Percentiles rank a stretch among this genome's conserved stretches.
phyloP scores from a whole-genome alignment of 2,888 invertebrate genomes.

The Calameuta idolon region DNA sequence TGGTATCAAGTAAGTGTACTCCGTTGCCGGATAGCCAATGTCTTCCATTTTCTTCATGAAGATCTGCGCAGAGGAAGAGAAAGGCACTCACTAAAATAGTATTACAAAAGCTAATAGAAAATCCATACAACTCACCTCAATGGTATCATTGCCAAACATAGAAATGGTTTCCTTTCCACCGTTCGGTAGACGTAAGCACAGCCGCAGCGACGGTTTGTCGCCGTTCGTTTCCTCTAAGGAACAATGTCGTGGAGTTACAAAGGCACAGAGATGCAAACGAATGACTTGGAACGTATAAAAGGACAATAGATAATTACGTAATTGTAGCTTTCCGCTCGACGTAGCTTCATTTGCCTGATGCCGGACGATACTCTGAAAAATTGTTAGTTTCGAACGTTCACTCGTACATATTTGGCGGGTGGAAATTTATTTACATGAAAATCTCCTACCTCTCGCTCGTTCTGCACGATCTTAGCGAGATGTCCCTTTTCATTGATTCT shows the following conservation, averaged over 20 bases:
- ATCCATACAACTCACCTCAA: slow-evolving; percentile 46
- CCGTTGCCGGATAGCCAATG: slow-evolving; percentile 58
- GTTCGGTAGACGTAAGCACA: slow-evolving; percentile 61
- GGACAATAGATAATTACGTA: too few species aligned
- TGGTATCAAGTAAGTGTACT: slow-evolving; percentile 59
- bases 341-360: too few species aligned
- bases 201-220: slow-evolving; percentile 52
- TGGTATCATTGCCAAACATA: slow-evolving; percentile 56
- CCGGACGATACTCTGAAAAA: too few species aligned
- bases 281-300: too few species aligned
- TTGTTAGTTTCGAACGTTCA: too few species aligned
- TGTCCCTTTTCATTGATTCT: neutral
- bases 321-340: too few species aligned
- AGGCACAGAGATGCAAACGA: too few species aligned
- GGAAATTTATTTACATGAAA: too few species aligned
- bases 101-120: neutral
- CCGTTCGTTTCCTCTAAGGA: slow-evolving; percentile 15
- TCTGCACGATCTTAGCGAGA: neutral
- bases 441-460: too few species aligned
- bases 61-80: slow-evolving; percentile 37
- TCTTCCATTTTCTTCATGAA: slow-evolving; percentile 58
- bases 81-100: neutral
- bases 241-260: too few species aligned
- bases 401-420: too few species aligned
- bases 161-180: slow-evolving; percentile 60